Conservation (phyloP, 2,113 vertebrate species). For the Hylia prasina region DNA sequence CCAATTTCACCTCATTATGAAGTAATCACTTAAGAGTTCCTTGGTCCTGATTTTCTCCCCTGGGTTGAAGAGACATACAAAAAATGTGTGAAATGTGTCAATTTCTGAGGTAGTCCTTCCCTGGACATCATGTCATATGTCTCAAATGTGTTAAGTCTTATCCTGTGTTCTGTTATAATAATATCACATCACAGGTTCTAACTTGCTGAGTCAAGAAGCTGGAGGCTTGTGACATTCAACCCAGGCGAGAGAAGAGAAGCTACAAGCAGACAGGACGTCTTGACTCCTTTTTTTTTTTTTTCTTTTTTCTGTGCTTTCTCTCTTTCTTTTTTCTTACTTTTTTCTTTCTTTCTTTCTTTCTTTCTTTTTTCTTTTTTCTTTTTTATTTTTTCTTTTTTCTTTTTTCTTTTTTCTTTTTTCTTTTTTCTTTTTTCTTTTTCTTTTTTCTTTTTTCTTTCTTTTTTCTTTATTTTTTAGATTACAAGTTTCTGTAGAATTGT, state of each 20-base stretch:
- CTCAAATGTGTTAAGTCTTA: not conserved
- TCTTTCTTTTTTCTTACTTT: too few species aligned
- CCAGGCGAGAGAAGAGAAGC: not conserved
- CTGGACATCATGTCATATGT: not conserved
- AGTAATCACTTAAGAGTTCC: not conserved
- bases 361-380: too few species aligned
- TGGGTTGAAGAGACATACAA: not conserved
- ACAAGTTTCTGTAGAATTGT: not conserved
- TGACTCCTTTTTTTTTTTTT: not conserved
- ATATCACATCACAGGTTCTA: not conserved
- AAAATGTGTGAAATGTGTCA: not conserved
- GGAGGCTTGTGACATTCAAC: not conserved
- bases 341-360: too few species aligned
- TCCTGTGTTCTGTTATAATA: not conserved
- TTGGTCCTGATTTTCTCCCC: not conserved
- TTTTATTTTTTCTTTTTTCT: too few species aligned
- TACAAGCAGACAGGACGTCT: not conserved
- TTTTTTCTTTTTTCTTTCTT: too few species aligned
- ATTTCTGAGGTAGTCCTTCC: not conserved
- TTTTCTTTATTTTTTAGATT: fast-evolving
- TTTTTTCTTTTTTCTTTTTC: too few species aligned
- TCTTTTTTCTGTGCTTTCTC: too few species aligned
- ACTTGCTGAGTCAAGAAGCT: not conserved
- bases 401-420: too few species aligned
- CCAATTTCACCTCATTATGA: not conserved